These are phyloP conservation scores for Athene cunicularia DNA, from an alignment of 2,113 vertebrate species.

Conservation along the genomic window DNA sequence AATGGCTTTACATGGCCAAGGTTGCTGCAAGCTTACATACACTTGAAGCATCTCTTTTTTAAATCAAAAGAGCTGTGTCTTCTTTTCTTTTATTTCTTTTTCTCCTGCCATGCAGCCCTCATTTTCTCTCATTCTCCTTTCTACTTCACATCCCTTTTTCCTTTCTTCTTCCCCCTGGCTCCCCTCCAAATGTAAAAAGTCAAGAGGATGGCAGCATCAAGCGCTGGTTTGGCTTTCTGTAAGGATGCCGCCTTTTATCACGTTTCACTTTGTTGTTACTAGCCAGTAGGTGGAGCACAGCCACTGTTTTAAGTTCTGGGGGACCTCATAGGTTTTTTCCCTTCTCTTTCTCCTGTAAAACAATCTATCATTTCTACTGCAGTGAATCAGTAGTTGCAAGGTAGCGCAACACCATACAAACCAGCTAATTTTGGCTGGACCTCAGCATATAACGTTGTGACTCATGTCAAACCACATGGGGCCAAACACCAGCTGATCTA, in stretches of 20 bases:
- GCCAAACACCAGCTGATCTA: background rate
- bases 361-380: constrained; percentile 56
- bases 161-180: background rate
- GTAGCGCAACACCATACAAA: constrained; percentile 1
- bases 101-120: background rate
- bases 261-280: background rate
- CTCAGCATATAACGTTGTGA: background rate
- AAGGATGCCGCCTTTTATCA: background rate
- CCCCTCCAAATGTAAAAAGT: background rate
- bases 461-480: background rate
- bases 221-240: background rate
- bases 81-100: background rate
- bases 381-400: constrained; percentile 60
- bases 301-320: constrained; percentile 1
- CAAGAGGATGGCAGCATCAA: background rate
- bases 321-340: background rate
- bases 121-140: background rate
- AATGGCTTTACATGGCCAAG: background rate
- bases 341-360: background rate
- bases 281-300: constrained; percentile 73
- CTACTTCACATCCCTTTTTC: background rate
- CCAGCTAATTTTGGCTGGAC: constrained; percentile 49
- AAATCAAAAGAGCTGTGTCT: background rate
- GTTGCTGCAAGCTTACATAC: background rate
- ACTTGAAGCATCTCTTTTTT: background rate